Conservation (phyloP, 2,888 invertebrate species). For the Gryllus longicercus region DNA sequence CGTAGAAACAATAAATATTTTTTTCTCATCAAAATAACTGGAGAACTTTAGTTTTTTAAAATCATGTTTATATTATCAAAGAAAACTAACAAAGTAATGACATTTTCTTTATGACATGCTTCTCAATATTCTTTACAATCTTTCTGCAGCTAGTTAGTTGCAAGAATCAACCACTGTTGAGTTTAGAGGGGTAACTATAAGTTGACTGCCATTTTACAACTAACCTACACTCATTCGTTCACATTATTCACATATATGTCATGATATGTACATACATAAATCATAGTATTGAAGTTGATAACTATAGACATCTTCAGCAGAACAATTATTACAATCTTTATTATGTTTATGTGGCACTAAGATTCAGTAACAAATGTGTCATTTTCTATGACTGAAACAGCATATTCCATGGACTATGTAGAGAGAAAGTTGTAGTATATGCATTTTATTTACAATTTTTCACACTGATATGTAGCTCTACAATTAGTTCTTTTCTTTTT, state of each 20-base stretch:
- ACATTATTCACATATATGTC: slow-evolving; percentile 30
- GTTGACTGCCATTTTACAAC: slow-evolving; percentile 12
- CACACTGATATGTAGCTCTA: slow-evolving; percentile 35
- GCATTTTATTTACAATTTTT: slow-evolving; percentile 26
- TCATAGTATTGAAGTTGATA: slow-evolving; percentile 30
- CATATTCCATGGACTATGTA: slow-evolving; percentile 19
- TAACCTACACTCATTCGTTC: slow-evolving; percentile 26
- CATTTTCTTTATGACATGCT: too few species aligned
- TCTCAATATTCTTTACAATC: not conserved
- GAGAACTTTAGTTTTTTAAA: too few species aligned
- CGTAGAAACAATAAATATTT: too few species aligned
- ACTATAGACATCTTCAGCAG: slow-evolving; percentile 30
- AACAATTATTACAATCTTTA: slow-evolving; percentile 30
- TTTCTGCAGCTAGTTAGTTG: slow-evolving; percentile 9
- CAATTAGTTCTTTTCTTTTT: slow-evolving; percentile 24
- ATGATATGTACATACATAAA: slow-evolving; percentile 34
- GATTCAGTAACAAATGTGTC: slow-evolving; percentile 25
- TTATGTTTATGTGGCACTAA: slow-evolving; percentile 26
- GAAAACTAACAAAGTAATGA: too few species aligned
- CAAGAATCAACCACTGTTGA: slow-evolving; percentile 9
- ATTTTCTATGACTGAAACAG: slow-evolving; percentile 11
- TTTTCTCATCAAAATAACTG: too few species aligned
- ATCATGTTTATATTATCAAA: too few species aligned
- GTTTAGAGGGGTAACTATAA: not conserved
- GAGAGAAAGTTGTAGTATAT: slow-evolving; percentile 3